Evolutionary conservation across 2,797 vertebrate species (phyloP), one percentile per base, ranked within the genome.

Genomic region (Aplochiton taeniatus): DNA sequence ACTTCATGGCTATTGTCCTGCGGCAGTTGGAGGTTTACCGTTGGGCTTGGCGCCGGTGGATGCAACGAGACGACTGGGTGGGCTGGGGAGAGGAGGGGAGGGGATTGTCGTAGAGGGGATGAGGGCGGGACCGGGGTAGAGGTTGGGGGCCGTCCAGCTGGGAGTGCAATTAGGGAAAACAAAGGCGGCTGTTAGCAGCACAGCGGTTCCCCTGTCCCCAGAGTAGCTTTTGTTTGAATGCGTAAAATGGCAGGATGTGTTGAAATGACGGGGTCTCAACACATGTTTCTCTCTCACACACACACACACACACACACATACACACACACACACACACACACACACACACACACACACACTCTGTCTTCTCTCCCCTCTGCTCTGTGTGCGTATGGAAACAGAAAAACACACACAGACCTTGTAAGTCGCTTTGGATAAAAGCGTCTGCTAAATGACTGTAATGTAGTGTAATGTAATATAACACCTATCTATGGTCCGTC

Each of bases 101-200:
- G 43, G 42, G 31, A 13, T n/a, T 17, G 17, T 20, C 47, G 31
- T 46, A 43, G 41, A 8, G 45, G 52, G 46, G 18, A 18, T 20
- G 48, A 46, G 51, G 47, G 49, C 12, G 46, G 46, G 49, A 9
- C 17, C 42, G 66, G 55, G 42, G 41, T 41, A 14, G 45, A 57
- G 57, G 42, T 19, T 52, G 47, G 61, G 63, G 50, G 53, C 12
- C 9, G 57, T 82, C 84, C 75, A 80, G 82, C 84, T 86, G 83
- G 81, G 84, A 83, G 69, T 75, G 65, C 77, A 82, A 80, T 85
- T 81, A 72, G 68, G 44, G 70, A 62, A 84, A 83, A 79, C 71
- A 74, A 75, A 76, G 61, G 63, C 53, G 47, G 61, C 69, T 66
- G 78, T 75, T 82, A 83, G 65, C 72, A 55, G 51, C 75, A 56